Evolutionary conservation across 1,140 invertebrate species (phyloP), one percentile per base, ranked within the genome.

Genomic region (Nylanderia fulva): DNA sequence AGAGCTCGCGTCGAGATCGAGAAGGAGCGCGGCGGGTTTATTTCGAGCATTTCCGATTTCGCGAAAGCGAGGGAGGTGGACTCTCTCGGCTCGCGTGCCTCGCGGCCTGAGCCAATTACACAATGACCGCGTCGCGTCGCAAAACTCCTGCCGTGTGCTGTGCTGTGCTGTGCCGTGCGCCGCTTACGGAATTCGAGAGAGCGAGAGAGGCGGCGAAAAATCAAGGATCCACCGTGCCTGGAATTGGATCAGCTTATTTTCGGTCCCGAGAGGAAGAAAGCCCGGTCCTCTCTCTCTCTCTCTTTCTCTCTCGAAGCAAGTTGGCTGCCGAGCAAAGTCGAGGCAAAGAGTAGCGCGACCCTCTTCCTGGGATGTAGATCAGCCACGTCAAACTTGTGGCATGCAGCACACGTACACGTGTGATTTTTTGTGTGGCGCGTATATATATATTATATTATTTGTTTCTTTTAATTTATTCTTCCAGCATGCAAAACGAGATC

Each of bases 31-130:
- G 85, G 58, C 18, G 60, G 69, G 86, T 88, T 88, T 88, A 88
- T 88, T 88, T 88, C 86, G 85, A 88, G 86, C 86, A 86, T 88
- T 88, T 88, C 80, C 86, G 86, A 88, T 87, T 88, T 87, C 69
- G 85, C 75, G 60, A 33, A 36, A 60, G 66, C 66, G 77, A 82
- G 54, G 79, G 36, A 72, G 61, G 69, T 64, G 29, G 85, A 79
- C 56, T 71, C 56, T 71, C 60, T 33, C 29, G 29, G 56, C 52
- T 74, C 77, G 85, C 72, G 86, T 76, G 80, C 80, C 64, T 76
- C 79, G 77, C 64, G 54, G 58, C 36, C 54, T 54, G 58, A 87
- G 39, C 71, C 85, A 87, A 88, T 87, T 87, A 84, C 86, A 77
- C 79, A 85, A 86, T 82, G 84, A 76, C 48, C 58, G 76, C 33